A percentile compares a stretch with the other conserved stretches of the same genome.
These are phyloP conservation scores for Connochaetes taurinus DNA, from an alignment of 2,113 vertebrate species.

Conservation along the genomic window DNA sequence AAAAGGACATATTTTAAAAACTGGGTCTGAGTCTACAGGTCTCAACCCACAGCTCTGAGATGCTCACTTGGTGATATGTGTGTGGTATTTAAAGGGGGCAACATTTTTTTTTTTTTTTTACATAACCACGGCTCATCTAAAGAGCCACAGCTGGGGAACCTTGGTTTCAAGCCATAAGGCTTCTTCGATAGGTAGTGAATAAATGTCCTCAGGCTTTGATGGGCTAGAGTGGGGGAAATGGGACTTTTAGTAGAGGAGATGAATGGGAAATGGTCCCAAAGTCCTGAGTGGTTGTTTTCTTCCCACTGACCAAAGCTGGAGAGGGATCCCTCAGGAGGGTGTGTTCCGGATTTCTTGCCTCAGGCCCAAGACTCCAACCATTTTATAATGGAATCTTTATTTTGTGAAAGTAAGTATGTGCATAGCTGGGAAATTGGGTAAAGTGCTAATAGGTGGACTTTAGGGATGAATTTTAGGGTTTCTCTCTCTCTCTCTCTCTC, in stretches of 20 bases:
- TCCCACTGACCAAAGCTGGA: slow-evolving; percentile 73
- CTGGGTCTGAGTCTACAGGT: not conserved
- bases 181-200: slow-evolving; percentile 4
- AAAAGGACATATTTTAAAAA: slow-evolving; percentile 14
- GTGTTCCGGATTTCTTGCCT: slow-evolving; percentile 74
- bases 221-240: slow-evolving; percentile 50
- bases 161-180: not conserved
- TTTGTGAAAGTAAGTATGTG: slow-evolving; percentile 75
- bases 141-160: not conserved
- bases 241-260: slow-evolving; percentile 60
- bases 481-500: not conserved
- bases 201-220: slow-evolving; percentile 22
- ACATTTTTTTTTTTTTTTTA: not conserved
- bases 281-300: slow-evolving; percentile 76
- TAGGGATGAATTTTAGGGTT: slow-evolving; percentile 60
- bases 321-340: slow-evolving; percentile 75
- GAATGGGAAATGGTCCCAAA: slow-evolving; percentile 70
- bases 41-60: not conserved
- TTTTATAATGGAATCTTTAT: slow-evolving; percentile 77
- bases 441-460: slow-evolving; percentile 62
- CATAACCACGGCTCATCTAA: not conserved
- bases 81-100: slow-evolving; percentile 20
- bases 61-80: not conserved
- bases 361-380: slow-evolving; percentile 74
- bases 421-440: slow-evolving; percentile 61